Conservation (phyloP, 1,140 invertebrate genomes). For the Homalodisca vitripennis region DNA sequence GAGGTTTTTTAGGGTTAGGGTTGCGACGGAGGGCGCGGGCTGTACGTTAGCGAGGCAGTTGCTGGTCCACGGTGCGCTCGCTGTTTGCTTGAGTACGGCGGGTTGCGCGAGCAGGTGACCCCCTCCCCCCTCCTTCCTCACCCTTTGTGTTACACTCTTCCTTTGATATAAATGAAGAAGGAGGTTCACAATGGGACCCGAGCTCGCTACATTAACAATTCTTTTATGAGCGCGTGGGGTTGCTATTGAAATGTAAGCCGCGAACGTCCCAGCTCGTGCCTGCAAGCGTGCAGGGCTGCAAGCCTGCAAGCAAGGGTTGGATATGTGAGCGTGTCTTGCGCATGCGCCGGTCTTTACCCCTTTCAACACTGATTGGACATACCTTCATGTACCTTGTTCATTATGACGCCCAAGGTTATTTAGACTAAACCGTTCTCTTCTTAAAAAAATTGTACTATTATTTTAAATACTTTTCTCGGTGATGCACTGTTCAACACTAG, state of each 20-base stretch:
- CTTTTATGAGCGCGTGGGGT: conserved; percentile 13
- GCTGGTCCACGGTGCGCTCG: too few relatives aligned
- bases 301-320: conserved; percentile 1
- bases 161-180: conserved; percentile 30
- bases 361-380: neutral
- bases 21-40: too few relatives aligned
- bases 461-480: too few relatives aligned
- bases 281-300: neutral
- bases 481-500: too few relatives aligned
- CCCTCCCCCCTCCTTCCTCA: too few relatives aligned
- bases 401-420: too few relatives aligned
- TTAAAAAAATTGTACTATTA: too few relatives aligned
- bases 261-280: neutral
- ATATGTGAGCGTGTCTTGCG: neutral
- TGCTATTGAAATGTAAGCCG: neutral
- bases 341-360: neutral
- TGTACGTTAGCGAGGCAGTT: neutral
- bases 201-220: conserved; percentile 24
- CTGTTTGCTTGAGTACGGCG: too few relatives aligned
- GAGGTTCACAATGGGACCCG: neutral
- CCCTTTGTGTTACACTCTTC: too few relatives aligned
- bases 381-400: too few relatives aligned
- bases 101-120: neutral
- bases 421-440: too few relatives aligned
- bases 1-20: too few relatives aligned